phyloP scores from a whole-genome alignment of 2,888 invertebrate genomes.

The Agapostemon virescens region DNA sequence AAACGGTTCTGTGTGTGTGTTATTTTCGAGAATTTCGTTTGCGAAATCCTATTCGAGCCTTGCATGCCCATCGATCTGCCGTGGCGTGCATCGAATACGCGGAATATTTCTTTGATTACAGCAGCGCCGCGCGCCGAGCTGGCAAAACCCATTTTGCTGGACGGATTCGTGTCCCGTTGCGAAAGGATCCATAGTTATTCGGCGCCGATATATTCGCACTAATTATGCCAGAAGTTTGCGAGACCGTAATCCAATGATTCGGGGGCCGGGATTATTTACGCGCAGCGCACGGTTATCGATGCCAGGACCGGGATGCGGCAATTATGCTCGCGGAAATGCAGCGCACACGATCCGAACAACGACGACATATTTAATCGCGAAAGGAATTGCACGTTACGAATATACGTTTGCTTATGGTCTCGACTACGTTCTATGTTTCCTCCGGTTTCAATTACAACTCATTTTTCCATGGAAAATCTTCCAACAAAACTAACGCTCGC shows the following conservation, averaged over 20 bases:
- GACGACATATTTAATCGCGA: not conserved
- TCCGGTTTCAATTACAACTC: too few relatives aligned
- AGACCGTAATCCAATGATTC: not conserved
- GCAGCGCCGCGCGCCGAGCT: not conserved
- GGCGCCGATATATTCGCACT: not conserved
- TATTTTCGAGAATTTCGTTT: conserved; percentile 18
- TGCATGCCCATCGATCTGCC: not conserved
- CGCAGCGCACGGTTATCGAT: not conserved
- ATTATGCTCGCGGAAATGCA: not conserved
- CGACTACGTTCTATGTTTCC: too few relatives aligned
- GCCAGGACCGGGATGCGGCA: not conserved
- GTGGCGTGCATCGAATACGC: not conserved
- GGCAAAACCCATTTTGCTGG: not conserved
- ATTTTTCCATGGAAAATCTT: too few relatives aligned
- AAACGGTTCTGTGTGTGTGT: not conserved
- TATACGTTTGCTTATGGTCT: not conserved
- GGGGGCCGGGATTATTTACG: not conserved
- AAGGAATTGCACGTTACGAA: not conserved
- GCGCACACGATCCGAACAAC: not conserved
- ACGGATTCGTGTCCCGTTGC: not conserved
- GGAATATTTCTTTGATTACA: not conserved
- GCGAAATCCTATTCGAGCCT: not conserved
- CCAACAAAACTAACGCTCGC: too few relatives aligned
- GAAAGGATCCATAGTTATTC: not conserved
- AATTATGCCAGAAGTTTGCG: not conserved